Percentiles rank a stretch among this genome's conserved stretches.
Evolutionary conservation across 2,888 invertebrate species (phyloP).

Genomic region (Limnephilus rhombicus): DNA sequence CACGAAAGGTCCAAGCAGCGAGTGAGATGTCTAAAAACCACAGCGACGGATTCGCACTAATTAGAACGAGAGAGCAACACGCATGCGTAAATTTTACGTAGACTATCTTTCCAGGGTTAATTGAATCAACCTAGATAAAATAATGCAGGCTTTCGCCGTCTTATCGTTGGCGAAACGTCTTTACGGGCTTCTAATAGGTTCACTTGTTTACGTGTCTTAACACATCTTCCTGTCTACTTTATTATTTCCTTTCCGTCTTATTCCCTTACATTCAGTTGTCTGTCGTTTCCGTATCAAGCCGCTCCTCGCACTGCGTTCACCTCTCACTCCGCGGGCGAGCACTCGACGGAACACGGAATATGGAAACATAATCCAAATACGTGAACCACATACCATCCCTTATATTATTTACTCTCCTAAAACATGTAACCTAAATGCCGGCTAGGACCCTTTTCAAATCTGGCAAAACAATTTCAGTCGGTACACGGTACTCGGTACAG

Average conservation of each 20-base stretch:
- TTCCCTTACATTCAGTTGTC: constrained; percentile 26
- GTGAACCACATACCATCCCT: constrained; percentile 17
- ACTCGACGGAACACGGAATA: constrained; percentile 8
- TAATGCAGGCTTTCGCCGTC: not conserved
- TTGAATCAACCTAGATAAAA: not conserved
- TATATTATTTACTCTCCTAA: not conserved
- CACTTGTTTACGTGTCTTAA: not conserved
- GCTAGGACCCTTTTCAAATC: constrained; percentile 19
- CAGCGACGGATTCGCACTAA: too few species aligned
- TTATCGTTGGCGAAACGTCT: not conserved
- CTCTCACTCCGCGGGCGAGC: not conserved
- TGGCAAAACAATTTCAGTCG: constrained; percentile 27
- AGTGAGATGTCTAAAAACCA: too few species aligned
- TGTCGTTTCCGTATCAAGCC: constrained; percentile 26
- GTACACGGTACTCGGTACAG: not conserved
- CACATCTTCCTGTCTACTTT: not conserved
- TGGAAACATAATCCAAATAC: constrained; percentile 29
- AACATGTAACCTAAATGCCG: constrained; percentile 6
- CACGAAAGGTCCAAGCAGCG: too few species aligned
- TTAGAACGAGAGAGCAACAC: too few species aligned
- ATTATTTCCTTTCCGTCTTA: not conserved
- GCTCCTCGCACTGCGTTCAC: not conserved
- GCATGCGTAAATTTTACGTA: too few species aligned
- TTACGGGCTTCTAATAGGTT: not conserved
- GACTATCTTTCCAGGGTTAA: not conserved